Percentiles rank a stretch among this genome's conserved stretches.
Conservation (phyloP, 2,888 invertebrate species). For the Azorinus chamasolen region DNA sequence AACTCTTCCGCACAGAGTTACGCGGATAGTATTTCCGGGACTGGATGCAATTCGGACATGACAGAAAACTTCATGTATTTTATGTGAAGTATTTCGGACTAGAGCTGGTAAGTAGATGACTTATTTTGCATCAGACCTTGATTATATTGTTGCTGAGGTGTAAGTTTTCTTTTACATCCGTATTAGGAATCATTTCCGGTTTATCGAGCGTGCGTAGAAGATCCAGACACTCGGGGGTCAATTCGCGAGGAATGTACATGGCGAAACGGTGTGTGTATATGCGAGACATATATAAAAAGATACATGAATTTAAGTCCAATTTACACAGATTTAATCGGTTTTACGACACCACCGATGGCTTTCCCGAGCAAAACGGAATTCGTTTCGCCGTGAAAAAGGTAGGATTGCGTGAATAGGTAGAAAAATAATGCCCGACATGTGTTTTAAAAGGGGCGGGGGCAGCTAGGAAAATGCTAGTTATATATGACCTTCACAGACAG, state of each 20-base stretch:
- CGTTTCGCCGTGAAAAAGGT: constrained; percentile 16
- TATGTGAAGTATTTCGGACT: too few species aligned
- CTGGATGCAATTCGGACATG: too few species aligned
- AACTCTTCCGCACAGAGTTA: too few species aligned
- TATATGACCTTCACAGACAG: constrained; percentile 58
- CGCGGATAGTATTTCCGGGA: too few species aligned
- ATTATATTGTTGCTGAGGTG: too few species aligned
- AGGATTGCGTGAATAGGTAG: neutral
- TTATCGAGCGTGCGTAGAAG: constrained; percentile 51
- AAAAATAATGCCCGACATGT: constrained; percentile 24
- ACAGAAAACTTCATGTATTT: too few species aligned
- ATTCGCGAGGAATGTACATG: constrained; percentile 63
- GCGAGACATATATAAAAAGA: constrained; percentile 66
- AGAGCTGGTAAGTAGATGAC: too few species aligned
- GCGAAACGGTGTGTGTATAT: constrained; percentile 48
- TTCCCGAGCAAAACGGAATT: too few species aligned
- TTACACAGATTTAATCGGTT: constrained; percentile 4
- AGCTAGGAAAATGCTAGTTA: neutral
- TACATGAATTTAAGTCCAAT: constrained; percentile 64
- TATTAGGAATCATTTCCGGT: constrained; percentile 44
- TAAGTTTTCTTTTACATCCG: constrained; percentile 7
- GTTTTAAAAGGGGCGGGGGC: constrained; percentile 46
- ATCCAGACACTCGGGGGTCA: constrained; percentile 44
- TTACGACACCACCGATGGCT: too few species aligned
- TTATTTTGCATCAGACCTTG: too few species aligned